Base-by-base conservation (phyloP, 1,140 invertebrate species). In the Cepaea nemoralis region DNA sequence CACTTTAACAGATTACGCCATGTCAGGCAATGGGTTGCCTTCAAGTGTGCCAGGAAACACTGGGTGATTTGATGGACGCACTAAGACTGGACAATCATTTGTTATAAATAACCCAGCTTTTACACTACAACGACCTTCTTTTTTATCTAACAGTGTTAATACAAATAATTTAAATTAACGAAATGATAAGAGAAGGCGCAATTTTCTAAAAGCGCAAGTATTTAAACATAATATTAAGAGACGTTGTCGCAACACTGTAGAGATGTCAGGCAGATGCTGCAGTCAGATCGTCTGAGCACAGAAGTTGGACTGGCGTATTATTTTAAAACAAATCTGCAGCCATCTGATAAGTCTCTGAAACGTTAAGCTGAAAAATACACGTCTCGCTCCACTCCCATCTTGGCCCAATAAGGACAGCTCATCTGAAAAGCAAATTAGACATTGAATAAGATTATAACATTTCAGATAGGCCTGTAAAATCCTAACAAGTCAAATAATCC, bases 401-500 rank as follows among this genome's bases (percentile, higher is more conserved):
- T 16, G 5, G 27, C n/a, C 59, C 10, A 63, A 31, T 31, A 63
- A n/a, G 59, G 16, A 0, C 39, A 10, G 69, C 69, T 70, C 35
- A 70, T 39, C 69, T 31, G 35, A 40, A 70, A 70, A 70, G 69
- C 39, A 70, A 70, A 70, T 70, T 70, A 70, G 69, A 39, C 69
- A 70, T 70, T 70, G 69, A 40, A 70, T 70, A 70, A 70, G 69
- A 70, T 70, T 39, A 42, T 19, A 70, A 42, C 69, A 14, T 70
- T 40, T 70, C 69, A 8, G n/a, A 39, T 39, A 8, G 69, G 19
- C 69, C 39, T 1, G 69, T 31, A 63, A 70, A 70, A 42, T n/a
- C 69, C 69, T 39, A 40, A 40, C 69, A 42, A 70, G 69, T 70
- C 69, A 70, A 42, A 39, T 70, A 70, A 70, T 70, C 69, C 69